Conservation (phyloP, 2,797 vertebrate genomes). For the Mormyrus proboscirostris region DNA sequence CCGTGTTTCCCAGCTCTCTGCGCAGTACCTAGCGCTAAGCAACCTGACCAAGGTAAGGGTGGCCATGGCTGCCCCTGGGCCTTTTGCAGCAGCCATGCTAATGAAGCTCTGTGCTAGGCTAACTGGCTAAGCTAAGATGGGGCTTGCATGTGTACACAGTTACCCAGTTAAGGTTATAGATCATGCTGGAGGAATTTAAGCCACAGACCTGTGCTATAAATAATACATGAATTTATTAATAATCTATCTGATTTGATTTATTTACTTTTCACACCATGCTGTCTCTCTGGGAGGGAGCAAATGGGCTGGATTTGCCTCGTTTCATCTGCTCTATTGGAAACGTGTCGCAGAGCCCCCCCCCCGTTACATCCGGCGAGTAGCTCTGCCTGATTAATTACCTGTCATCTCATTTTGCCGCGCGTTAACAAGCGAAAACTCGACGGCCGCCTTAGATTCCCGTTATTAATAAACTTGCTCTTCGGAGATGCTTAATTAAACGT, state of each 20-base stretch:
- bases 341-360: conserved; percentile 23
- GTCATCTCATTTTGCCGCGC: conserved; percentile 19
- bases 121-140: neutral
- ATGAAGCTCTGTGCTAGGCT: neutral
- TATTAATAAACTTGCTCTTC: conserved; percentile 40
- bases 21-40: conserved; percentile 89
- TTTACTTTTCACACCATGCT: neutral
- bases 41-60: conserved; percentile 89
- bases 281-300: neutral
- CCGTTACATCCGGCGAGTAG: conserved; percentile 39
- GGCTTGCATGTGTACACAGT: neutral
- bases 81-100: neutral
- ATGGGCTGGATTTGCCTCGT: neutral
- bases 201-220: neutral
- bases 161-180: neutral
- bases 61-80: neutral
- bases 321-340: conserved; percentile 7
- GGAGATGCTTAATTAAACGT: neutral
- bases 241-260: conserved; percentile 11
- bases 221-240: conserved; percentile 31
- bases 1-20: conserved; percentile 92
- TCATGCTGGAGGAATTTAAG: neutral
- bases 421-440: conserved; percentile 40
- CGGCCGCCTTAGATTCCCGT: conserved; percentile 47
- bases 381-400: conserved; percentile 45